Evolutionary conservation across 2,113 vertebrate genomes (phyloP), one percentile per base, ranked within the genome.

Genomic region (Tupaia tana): DNA sequence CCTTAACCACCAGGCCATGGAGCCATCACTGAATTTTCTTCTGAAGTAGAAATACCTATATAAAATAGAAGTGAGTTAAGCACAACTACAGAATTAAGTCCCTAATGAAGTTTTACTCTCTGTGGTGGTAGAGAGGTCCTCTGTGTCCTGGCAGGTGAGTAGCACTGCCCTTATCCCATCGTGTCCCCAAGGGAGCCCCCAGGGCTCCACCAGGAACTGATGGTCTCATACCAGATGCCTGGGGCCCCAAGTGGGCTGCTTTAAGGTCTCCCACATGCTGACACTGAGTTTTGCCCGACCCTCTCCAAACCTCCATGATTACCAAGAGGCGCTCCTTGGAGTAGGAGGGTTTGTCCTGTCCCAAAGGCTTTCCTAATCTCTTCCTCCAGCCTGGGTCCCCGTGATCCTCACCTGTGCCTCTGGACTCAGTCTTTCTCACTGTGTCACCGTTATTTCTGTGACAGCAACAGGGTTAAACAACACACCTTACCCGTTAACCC

Each of bases 101-200:
- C n/a, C 10, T 70, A 86, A 25, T 80, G 75, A 75, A 86, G 67
- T 75, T 52, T 80, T 7, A 11, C 67, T 54, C 10, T 15, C 70
- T 34, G 2, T 8, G 43, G 20, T 64, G 86, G 58, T 34, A 31
- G 61, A 63, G 34, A 31, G 54, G 77, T 7, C 31, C 25, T 29
- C 24, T 0, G 18, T 75, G 61, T 27, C 59, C 27, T 0, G 24
- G 31, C 0, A 0, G 25, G 61, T 22, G 14, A 31, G n/a, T 52
- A 22, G 58, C 22, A 1, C 6, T 13, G 25, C 1, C 6, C 31
- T 15, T 6, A 29, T 7, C 16, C 6, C 8, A 20, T 7, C 9
- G 11, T 56, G 15, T 16, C 8, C 58, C 70, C 19, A 2, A 9
- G 9, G 58, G 31, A 6, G 19, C 25, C 69, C 29, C 9, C 7